These are phyloP conservation scores for Momotus momota DNA, from an alignment of 2,797 vertebrate genomes.

Conservation along the genomic window DNA sequence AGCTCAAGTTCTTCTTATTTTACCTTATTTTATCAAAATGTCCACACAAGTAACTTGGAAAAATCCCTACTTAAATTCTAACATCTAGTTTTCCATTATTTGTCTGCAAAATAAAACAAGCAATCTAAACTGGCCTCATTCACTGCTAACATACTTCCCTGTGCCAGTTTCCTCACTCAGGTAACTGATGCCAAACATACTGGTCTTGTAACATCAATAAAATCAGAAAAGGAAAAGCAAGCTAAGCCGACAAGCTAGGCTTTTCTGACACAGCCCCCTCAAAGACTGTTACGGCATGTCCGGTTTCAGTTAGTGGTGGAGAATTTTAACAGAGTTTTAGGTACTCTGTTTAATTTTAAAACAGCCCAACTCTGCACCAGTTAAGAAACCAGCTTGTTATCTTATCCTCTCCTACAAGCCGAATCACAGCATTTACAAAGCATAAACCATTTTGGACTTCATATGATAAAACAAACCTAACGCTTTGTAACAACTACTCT, in stretches of 20 bases:
- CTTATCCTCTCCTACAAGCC: not conserved
- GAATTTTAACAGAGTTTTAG: not conserved
- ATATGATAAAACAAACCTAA: not conserved
- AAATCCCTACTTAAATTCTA: not conserved
- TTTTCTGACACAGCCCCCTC: not conserved
- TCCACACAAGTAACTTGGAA: not conserved
- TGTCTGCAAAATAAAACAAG: not conserved
- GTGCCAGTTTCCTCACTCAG: not conserved
- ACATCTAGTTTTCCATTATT: not conserved
- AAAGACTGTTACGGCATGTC: not conserved
- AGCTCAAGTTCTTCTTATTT: not conserved
- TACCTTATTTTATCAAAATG: not conserved
- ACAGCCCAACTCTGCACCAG: not conserved
- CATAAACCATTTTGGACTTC: not conserved
- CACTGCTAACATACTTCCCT: not conserved
- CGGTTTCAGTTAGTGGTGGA: fast-evolving
- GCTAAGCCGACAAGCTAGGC: not conserved
- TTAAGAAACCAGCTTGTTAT: not conserved
- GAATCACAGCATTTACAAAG: not conserved
- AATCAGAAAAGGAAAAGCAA: not conserved
- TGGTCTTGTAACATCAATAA: not conserved
- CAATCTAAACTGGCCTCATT: not conserved
- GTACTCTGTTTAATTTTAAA: not conserved
- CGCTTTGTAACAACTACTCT: not conserved
- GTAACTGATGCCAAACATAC: not conserved